Evolutionary conservation across 2,113 vertebrate species (phyloP), one percentile per base, ranked within the genome.

Genomic region (Pteronura brasiliensis): DNA sequence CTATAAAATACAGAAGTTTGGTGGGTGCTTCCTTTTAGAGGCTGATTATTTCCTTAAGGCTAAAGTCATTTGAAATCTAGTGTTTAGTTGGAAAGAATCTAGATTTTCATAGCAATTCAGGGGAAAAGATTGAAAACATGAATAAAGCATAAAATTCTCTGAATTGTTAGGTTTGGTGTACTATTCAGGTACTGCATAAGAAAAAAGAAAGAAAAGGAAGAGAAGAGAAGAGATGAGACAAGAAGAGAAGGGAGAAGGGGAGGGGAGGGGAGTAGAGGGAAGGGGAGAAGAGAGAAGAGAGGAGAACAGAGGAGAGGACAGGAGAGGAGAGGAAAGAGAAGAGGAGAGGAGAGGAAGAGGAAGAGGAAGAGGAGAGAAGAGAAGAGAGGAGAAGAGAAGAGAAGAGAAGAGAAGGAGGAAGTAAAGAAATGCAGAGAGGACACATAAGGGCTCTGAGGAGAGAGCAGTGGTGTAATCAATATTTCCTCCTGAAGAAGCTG

Each of bases 71-170:
- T 97, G 85, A 97, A 98, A 96, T 63, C 36, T 95, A 88, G 39
- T 83, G 0, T 61, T 96, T 95, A 93, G 59, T 65, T 96, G 88
- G 89, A 98, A 97, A 97, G 6, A 55, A 88, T 94, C 84, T 93
- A 84, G 57, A 97, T 98, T 98, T 96, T 96, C 79, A 96, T 72
- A 96, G 95, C 74, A 65, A 23, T 82, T 89, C 93, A 96, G 95
- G 81, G 76, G 92, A 96, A 98, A 97, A 97, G 93, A 98, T 95
- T 95, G 65, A 98, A 94, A 93, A 93, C 92, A 97, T 96, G 95
- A 98, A 98, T 96, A 97, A 93, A 98, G 84, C 25, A 96, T 84
- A 83, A 76, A 98, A 59, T 27, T 20, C 15, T 95, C 83, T 98
- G 92, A 95, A 97, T 98, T 98, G 84, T 97, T 88, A 61, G 90